Conservation (phyloP, 1,140 invertebrate species). For the Drosophila ogumai region DNA sequence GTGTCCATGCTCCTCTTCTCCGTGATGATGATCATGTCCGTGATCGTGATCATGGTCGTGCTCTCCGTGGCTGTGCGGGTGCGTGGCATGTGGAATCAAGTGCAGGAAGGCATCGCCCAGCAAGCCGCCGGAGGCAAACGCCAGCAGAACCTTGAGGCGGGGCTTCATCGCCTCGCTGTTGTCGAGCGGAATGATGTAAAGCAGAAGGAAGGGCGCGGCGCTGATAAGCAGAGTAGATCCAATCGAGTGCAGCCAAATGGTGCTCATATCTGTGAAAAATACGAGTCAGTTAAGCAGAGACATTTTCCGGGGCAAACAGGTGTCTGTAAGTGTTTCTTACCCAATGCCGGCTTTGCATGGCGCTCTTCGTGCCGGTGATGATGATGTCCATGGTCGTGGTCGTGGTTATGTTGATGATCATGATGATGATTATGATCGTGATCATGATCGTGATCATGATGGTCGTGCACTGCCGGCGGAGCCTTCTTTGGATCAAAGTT, state of each 20-base stretch:
- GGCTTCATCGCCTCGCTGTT: slow-evolving; percentile 93
- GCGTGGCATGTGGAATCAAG: slow-evolving; percentile 95
- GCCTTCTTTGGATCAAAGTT: slow-evolving; percentile 66
- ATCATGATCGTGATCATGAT: slow-evolving; percentile 71
- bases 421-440: slow-evolving; percentile 71
- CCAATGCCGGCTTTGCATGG: slow-evolving; percentile 46
- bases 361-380: slow-evolving; percentile 32
- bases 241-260: slow-evolving; percentile 93
- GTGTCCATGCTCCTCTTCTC: slow-evolving; percentile 85
- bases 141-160: slow-evolving; percentile 92
- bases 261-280: slow-evolving; percentile 77
- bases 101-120: slow-evolving; percentile 98
- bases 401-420: slow-evolving; percentile 56
- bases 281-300: slow-evolving; percentile 1
- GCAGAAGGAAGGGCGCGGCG: slow-evolving; percentile 95
- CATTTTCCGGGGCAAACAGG: neutral
- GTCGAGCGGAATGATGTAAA: slow-evolving; percentile 97
- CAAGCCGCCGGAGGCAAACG: slow-evolving; percentile 97
- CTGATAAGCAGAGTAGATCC: slow-evolving; percentile 96
- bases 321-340: slow-evolving; percentile 26
- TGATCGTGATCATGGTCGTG: slow-evolving; percentile 78
- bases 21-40: slow-evolving; percentile 84
- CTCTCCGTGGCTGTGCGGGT: slow-evolving; percentile 86
- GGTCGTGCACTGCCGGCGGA: slow-evolving; percentile 63
- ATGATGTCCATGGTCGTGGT: slow-evolving; percentile 38